These are phyloP conservation scores for Chelon auratus DNA, from an alignment of 2,797 vertebrate genomes.

Conservation along the genomic window DNA sequence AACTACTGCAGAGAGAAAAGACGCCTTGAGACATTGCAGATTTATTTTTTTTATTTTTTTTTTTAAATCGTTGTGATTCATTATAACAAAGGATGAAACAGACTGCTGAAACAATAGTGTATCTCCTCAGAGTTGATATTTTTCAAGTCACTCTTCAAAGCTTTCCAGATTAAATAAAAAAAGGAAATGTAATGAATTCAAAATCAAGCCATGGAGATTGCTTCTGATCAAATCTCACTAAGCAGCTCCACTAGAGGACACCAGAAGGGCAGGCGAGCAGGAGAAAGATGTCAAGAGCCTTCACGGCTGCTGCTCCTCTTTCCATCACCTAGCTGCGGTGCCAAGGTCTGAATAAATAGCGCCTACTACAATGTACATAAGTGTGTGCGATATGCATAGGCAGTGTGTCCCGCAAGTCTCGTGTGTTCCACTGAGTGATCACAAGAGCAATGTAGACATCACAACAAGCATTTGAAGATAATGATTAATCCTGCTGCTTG, in stretches of 20 bases:
- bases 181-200: conserved; percentile 56
- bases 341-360: conserved; percentile 43
- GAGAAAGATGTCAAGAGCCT: conserved; percentile 56
- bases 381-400: conserved; percentile 41
- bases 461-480: conserved; percentile 62
- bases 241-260: conserved; percentile 62
- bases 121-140: conserved; percentile 16
- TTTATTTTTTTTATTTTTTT: background rate
- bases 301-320: conserved; percentile 36
- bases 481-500: conserved; percentile 69
- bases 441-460: conserved; percentile 61
- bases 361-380: conserved; percentile 21
- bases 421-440: conserved; percentile 46
- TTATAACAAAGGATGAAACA: conserved; percentile 1
- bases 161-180: conserved; percentile 27
- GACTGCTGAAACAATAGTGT: conserved; percentile 6
- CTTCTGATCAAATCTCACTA: conserved; percentile 60
- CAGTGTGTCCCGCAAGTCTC: conserved; percentile 41
- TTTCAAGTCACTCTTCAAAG: conserved; percentile 9
- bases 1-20: background rate
- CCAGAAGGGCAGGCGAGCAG: conserved; percentile 60
- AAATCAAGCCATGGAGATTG: conserved; percentile 52
- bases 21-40: background rate
- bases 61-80: background rate
- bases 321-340: conserved; percentile 38